Conservation (phyloP, 1,140 invertebrate genomes). For the Temnothorax longispinosus region DNA sequence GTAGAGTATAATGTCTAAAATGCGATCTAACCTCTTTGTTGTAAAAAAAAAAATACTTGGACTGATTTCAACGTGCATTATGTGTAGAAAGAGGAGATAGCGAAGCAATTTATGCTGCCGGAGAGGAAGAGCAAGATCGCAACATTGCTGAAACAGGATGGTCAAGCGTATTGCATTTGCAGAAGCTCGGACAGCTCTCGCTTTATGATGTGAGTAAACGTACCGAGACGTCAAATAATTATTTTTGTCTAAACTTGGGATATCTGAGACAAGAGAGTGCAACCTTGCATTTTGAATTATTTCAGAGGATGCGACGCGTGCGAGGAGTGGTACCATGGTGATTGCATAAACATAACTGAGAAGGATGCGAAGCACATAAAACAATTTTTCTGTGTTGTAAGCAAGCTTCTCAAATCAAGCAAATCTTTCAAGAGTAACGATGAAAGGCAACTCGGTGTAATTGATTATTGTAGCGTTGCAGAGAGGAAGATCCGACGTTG, state of each 20-base stretch:
- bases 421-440: neutral
- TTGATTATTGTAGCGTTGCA: conserved; percentile 87
- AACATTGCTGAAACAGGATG: conserved; percentile 94
- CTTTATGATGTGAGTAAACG: conserved; percentile 95
- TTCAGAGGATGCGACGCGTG: conserved; percentile 96
- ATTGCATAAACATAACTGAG: conserved; percentile 98
- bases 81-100: conserved; percentile 94
- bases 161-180: conserved; percentile 97
- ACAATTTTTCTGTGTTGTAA: conserved; percentile 94
- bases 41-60: neutral
- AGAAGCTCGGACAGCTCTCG: conserved; percentile 95
- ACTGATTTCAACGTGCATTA: conserved; percentile 29
- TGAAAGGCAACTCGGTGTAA: neutral
- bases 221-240: neutral
- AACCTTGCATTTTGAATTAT: conserved; percentile 63
- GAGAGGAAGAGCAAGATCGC: conserved; percentile 97
- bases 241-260: neutral
- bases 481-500: conserved; percentile 93
- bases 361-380: conserved; percentile 97
- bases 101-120: conserved; percentile 94
- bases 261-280: neutral
- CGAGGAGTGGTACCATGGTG: conserved; percentile 99
- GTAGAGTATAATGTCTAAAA: neutral
- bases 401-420: conserved; percentile 45
- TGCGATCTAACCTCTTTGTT: neutral